phyloP scores from a whole-genome alignment of 2,797 vertebrate genomes.

The Pseudomugil tenellus region DNA sequence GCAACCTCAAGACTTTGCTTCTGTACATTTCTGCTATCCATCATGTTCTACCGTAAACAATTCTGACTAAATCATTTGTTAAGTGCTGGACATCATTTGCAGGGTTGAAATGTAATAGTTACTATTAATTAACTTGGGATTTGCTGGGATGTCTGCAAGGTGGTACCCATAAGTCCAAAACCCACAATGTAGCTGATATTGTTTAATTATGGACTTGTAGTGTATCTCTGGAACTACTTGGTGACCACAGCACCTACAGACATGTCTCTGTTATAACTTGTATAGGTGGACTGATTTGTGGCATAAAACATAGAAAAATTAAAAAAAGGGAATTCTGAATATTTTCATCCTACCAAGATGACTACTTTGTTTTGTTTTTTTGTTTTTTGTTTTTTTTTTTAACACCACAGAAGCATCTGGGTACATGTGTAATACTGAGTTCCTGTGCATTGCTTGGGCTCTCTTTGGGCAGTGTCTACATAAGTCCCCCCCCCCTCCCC shows the following conservation, averaged over 20 bases:
- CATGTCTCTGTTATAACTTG: neutral
- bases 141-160: neutral
- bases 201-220: neutral
- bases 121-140: neutral
- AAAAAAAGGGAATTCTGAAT: no score
- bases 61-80: neutral
- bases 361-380: neutral
- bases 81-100: neutral
- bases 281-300: neutral
- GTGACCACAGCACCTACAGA: neutral
- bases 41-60: neutral
- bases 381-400: neutral
- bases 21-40: neutral
- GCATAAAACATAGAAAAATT: neutral
- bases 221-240: neutral
- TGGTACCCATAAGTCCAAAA: no score
- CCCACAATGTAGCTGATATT: neutral
- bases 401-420: conserved; percentile 4
- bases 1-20: neutral
- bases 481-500: neutral
- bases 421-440: conserved; percentile 7
- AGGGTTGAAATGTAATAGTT: neutral
- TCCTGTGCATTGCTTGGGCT: neutral
- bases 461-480: conserved; percentile 14
- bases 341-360: no score